Percentiles rank a stretch among this genome's conserved stretches.
phyloP scores from a whole-genome alignment of 2,797 vertebrate species.

The Spinibarbus caldwelli region DNA sequence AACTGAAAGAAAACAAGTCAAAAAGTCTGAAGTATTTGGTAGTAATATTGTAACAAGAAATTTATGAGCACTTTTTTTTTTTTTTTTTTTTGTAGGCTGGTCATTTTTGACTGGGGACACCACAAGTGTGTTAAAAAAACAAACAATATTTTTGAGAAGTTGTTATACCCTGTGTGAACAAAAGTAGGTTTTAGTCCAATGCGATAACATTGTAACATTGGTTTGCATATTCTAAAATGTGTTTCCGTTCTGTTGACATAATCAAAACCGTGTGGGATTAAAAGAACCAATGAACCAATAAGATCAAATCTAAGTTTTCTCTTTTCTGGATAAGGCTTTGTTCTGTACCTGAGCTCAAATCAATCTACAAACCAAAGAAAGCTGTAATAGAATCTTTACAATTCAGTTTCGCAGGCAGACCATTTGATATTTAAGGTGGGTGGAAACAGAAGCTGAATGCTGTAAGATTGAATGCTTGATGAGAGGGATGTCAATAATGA shows the following conservation, averaged over 20 bases:
- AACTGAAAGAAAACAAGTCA: not conserved
- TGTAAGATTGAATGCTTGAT: slow-evolving; percentile 56
- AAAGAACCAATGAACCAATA: not conserved
- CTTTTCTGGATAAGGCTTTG: not conserved
- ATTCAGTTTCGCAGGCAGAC: not conserved
- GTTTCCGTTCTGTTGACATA: not conserved
- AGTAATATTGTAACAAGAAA: not conserved
- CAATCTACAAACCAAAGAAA: not conserved
- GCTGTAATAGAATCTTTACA: slow-evolving; percentile 33
- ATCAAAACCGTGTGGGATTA: not conserved
- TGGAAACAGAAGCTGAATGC: slow-evolving; percentile 50
- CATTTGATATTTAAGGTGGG: slow-evolving; percentile 29
- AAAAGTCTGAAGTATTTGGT: not conserved
- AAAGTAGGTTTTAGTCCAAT: not conserved
- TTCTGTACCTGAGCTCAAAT: not conserved
- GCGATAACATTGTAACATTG: not conserved
- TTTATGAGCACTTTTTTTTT: not conserved
- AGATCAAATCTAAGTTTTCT: slow-evolving; percentile 1
- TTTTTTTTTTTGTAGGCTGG: not conserved
- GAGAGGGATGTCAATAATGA: slow-evolving; percentile 63
- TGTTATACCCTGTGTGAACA: not conserved
- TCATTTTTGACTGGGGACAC: not conserved
- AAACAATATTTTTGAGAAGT: not conserved
- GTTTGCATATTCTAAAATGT: not conserved
- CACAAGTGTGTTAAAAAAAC: no score